Evolutionary conservation across 2,797 vertebrate genomes (phyloP), one percentile per base, ranked within the genome.

Genomic region (Apogon talboti): DNA sequence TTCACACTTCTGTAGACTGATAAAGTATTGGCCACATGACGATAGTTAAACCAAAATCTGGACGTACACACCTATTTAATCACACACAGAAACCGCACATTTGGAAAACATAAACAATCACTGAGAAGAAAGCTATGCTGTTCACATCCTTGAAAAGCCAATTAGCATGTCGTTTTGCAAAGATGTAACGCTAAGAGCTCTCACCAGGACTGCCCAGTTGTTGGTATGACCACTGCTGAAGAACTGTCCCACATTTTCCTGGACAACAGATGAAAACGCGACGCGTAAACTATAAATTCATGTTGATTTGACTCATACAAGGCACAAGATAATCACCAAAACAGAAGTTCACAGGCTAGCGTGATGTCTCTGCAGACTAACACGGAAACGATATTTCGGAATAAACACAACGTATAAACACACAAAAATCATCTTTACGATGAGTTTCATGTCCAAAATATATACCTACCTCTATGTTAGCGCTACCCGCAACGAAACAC

Each of bases 21-120:
- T 38, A 99, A 92, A 2, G 96, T 98, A 75, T 99, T 99, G 75
- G 98, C 97, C 80, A 99, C 97, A 80, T 99, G 96, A 11, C 97
- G 95, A 72, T 99, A 99, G 91, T 99, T 99, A 86, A 99, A 99
- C 98, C 98, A 99, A 91, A 99, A 99, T 60, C 98, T 94, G 53
- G 98, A 99, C 0, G 98, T 99, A 40, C 98, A 99, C 58, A 99
- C 97, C 98, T 99, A 72, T 21, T 30, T 11, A 42, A 66, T 15
- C 41, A 37, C 54, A 55, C n/a, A 50, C 13, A 33, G 3, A 13
- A n/a, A 16, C 8, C 0, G 6, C 5, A 51, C 16, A 41, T 10
- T n/a, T 1, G 35, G 1, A 12, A 45, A 19, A 12, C 42, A 19
- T 0, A 40, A 30, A 7, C 1, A 42, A 2, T 33, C 12, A 12